Base-by-base conservation (phyloP, 2,797 vertebrate genomes). In the Sylvia borin region DNA sequence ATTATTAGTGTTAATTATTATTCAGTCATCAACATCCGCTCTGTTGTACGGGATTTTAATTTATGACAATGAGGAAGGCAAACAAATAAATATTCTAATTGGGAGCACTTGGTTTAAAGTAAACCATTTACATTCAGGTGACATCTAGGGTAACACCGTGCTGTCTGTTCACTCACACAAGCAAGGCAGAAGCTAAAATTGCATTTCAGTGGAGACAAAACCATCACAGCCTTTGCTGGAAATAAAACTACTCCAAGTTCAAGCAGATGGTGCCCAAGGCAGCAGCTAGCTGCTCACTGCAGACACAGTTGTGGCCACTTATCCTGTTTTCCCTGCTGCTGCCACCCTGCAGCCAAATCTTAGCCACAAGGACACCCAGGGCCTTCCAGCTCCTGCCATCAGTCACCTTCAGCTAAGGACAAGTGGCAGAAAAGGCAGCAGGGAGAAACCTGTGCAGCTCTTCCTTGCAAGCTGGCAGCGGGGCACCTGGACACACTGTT, bases 41-140 rank as follows among this genome's bases (percentile, higher is more conserved):
- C 83, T 38, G 80, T 92, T 89, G 85, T 50, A 79, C 60, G 88
- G 67, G 67, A 78, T 90, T 94, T 96, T 93, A 97, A 92, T 92
- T 93, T 95, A 95, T 92, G 79, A 95, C 95, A 93, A 90, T 85
- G 67, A 95, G 73, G 54, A 90, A 94, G 83, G n/a, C 91, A 96
- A 96, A 91, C 87, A 96, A 97, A 96, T 87, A 96, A 90, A 95
- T 85, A 90, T 65, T 87, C 90, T 93, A 92, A 92, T 73, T 48
- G 45, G 74, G 64, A 94, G 67, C 48, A 32, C 77, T 94, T 57
- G 27, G 38, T 93, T 90, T 92, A 42, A 93, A 82, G 61, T 43
- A 86, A 92, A 74, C 47, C 38, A 87, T 95, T 94, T 88, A 74
- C 42, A 89, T 95, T 93, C 95, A 68, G 83, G 67, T 10, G 18